phyloP scores from a whole-genome alignment of 2,888 invertebrate species.

The Scrobipalpa atriplicella region DNA sequence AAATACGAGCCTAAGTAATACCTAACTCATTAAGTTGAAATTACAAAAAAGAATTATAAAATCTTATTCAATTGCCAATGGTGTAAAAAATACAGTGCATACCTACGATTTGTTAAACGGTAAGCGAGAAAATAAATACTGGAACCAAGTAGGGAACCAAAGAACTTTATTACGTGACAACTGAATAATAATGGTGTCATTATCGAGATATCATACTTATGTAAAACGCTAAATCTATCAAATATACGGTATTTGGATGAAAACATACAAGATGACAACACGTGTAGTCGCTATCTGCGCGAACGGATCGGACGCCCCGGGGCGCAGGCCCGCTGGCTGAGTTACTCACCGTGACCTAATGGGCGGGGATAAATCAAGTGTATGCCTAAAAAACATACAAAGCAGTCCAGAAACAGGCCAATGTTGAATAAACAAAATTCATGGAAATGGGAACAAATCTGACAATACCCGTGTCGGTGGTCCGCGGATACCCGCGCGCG shows the following conservation, averaged over 20 bases:
- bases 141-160: slow-evolving; percentile 43
- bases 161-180: slow-evolving; percentile 69
- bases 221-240: slow-evolving; percentile 75
- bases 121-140: slow-evolving; percentile 36
- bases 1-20: too few relatives aligned
- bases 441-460: slow-evolving; percentile 79
- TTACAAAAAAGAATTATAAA: neutral
- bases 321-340: slow-evolving; percentile 64
- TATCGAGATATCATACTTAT: slow-evolving; percentile 75
- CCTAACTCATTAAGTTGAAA: too few relatives aligned
- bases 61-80: neutral
- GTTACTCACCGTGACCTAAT: slow-evolving; percentile 80
- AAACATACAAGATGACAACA: slow-evolving; percentile 82
- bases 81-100: neutral
- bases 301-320: slow-evolving; percentile 75
- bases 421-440: slow-evolving; percentile 80
- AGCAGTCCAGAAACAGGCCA: slow-evolving; percentile 66
- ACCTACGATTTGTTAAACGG: slow-evolving; percentile 28
- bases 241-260: slow-evolving; percentile 77
- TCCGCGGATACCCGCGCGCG: slow-evolving; percentile 55
- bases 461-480: slow-evolving; percentile 70
- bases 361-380: slow-evolving; percentile 78
- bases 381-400: slow-evolving; percentile 69
- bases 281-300: slow-evolving; percentile 77
- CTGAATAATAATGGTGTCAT: slow-evolving; percentile 66